These are phyloP conservation scores for Holothuria leucospilota DNA, from an alignment of 53 echinoderm and acorn worm genomes.

Conservation along the genomic window DNA sequence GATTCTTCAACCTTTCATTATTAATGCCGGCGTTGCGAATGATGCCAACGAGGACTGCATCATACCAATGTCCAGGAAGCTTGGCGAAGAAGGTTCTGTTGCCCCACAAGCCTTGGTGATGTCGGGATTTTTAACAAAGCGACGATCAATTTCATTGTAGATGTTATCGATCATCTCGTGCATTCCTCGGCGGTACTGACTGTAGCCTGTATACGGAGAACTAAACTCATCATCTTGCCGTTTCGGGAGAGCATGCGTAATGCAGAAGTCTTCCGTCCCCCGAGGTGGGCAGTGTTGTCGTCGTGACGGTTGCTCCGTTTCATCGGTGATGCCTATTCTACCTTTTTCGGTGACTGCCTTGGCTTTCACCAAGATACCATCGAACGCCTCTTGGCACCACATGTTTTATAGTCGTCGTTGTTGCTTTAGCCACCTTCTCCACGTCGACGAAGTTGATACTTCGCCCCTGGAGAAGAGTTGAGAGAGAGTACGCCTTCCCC, in stretches of 20 bases:
- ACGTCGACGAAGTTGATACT: slow-evolving; percentile 7
- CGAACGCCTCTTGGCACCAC: slow-evolving; percentile 6
- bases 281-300: background rate
- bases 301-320: background rate
- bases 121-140: background rate
- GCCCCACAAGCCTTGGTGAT: slow-evolving; percentile 7
- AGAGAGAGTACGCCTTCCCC: background rate
- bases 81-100: slow-evolving; percentile 16
- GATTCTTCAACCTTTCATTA: too few species aligned
- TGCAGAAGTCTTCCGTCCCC: background rate
- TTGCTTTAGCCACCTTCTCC: slow-evolving; percentile 3
- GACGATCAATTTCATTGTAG: background rate
- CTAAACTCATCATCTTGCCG: background rate
- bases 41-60: slow-evolving; percentile 9
- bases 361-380: slow-evolving; percentile 5
- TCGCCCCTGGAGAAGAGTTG: background rate
- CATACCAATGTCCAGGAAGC: slow-evolving; percentile 15
- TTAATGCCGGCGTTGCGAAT: background rate
- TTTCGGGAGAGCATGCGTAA: background rate
- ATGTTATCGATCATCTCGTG: background rate
- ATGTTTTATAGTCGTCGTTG: background rate
- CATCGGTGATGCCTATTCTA: background rate
- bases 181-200: background rate
- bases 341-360: background rate
- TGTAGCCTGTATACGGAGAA: too few species aligned